Base-by-base conservation (phyloP, 2,888 invertebrate genomes). In the Synergus umbraculus region DNA sequence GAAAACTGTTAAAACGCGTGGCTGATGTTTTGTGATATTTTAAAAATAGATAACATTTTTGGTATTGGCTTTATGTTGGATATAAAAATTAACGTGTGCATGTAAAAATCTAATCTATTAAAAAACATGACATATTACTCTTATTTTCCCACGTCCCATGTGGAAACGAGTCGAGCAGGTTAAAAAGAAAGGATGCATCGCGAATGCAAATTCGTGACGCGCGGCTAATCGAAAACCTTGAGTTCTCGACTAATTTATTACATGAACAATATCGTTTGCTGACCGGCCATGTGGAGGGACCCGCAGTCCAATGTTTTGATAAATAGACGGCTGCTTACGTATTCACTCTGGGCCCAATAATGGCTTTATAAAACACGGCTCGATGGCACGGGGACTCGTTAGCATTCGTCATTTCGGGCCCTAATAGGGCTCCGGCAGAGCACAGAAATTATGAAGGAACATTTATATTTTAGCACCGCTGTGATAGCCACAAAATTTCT, bases 331-430 rank as follows among this genome's bases (percentile, higher is more conserved):
- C 43, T 86, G 86, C 87, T 88, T 87, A 86, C 86, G 85, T 86
- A 90, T 90, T 89, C 89, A 87, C 88, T 89, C 86, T 88, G 83
- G 81, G 83, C 83, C 82, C 85, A 83, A 88, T 90, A 90, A 91
- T 89, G 87, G 87, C 88, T 90, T 88, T 88, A 90, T 89, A 89
- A 88, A 88, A 88, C 88, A 87, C 81, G 86, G 83, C 77, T 82
- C 82, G 76, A 82, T 83, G 84, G 81, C 79, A 83, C 83, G 81
- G 77, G 82, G 83, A 84, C 86, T 89, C 88, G 88, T 89, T 89
- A 87, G 83, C 87, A 86, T 89, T 86, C 86, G 88, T 90, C 89
- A 85, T 86, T 85, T 85, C n/a, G 41, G 15, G n/a, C 37, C 65
- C 65, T 65, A 65, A 65, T 65, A 65, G 65, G 65, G 65, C 65